phyloP scores from a whole-genome alignment of 1,140 invertebrate species.

The Scaptomyza montana region DNA sequence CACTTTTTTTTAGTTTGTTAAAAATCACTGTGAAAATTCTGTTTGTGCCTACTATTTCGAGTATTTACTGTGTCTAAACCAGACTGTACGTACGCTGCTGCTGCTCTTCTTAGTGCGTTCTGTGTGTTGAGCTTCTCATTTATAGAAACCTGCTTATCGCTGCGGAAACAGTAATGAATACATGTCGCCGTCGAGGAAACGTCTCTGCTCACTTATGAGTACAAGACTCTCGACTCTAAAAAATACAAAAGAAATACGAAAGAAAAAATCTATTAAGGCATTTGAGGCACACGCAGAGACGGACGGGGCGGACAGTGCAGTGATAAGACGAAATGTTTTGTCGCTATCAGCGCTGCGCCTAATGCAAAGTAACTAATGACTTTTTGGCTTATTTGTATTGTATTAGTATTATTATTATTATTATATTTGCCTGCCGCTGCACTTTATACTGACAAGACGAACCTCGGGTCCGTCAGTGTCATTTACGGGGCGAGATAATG shows the following conservation, averaged over 20 bases:
- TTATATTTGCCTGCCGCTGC: constrained; percentile 51
- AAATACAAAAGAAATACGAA: constrained; percentile 49
- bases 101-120: constrained; percentile 49
- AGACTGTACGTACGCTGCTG: constrained; percentile 20
- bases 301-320: constrained; percentile 3
- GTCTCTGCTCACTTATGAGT: constrained; percentile 36
- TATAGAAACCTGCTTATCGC: constrained; percentile 60
- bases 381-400: constrained; percentile 26
- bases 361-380: constrained; percentile 74
- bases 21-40: too few species aligned
- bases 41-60: too few species aligned
- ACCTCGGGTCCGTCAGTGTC: constrained; percentile 61
- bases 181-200: constrained; percentile 67
- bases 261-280: constrained; percentile 68
- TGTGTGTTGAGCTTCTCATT: constrained; percentile 50
- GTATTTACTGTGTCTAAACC: too few species aligned
- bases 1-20: too few species aligned
- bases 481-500: constrained; percentile 72
- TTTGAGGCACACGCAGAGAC: neutral
- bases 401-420: constrained; percentile 14
- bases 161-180: constrained; percentile 80
- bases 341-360: constrained; percentile 71
- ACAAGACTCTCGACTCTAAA: constrained; percentile 29
- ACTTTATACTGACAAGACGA: constrained; percentile 56
- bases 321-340: constrained; percentile 36